Conservation (phyloP, 1,140 invertebrate genomes). For the roundworm (Caenorhabditis elegans) region WBcel235 BX284606.5:10677501-10678000, state of each 20-base stretch:
- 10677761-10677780: not conserved
- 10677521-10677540: too few species aligned
- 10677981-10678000: too few species aligned
- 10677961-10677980: too few species aligned
- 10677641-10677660: not conserved
- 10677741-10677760: not conserved
- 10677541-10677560: too few species aligned
- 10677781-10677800: not conserved
- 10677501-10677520: too few species aligned
- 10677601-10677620: not conserved
- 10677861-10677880: not conserved
- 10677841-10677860: too few species aligned
- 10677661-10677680: constrained; percentile 26
- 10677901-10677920: too few species aligned
- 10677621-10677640: not conserved
- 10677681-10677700: constrained; percentile 19
- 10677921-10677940: too few species aligned
- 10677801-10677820: constrained; percentile 26
- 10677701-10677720: constrained; percentile 22
- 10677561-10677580: not conserved
- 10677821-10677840: not conserved
- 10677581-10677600: not conserved
- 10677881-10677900: too few species aligned
- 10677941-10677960: too few species aligned
- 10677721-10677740: not conserved